phyloP scores from a whole-genome alignment of 2,888 invertebrate species.

The Steinernema carpocapsae region DNA sequence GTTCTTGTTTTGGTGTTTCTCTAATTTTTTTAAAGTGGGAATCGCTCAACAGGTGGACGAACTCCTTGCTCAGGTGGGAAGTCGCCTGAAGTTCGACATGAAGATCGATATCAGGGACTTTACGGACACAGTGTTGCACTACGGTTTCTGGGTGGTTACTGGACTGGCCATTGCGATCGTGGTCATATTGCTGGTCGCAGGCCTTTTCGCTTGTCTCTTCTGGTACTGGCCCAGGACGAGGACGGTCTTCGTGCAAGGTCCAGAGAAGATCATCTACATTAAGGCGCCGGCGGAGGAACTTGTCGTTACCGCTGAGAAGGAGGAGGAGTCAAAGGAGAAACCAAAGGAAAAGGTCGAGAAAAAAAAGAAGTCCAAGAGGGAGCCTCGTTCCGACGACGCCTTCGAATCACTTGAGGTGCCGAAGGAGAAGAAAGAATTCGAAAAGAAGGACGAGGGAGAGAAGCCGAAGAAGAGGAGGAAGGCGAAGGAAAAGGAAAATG shows the following conservation, averaged over 20 bases:
- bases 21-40: background rate
- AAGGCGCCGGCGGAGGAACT: background rate
- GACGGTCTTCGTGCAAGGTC: background rate
- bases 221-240: background rate
- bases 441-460: background rate
- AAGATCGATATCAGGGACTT: background rate
- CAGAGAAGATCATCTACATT: background rate
- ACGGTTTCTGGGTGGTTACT: background rate
- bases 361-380: too few species aligned
- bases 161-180: background rate
- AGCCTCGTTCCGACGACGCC: too few species aligned
- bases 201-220: background rate
- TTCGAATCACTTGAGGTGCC: too few species aligned
- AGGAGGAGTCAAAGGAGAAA: too few species aligned
- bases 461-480: background rate
- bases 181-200: background rate
- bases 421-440: too few species aligned
- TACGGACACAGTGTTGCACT: background rate
- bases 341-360: too few species aligned
- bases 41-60: background rate
- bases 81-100: background rate
- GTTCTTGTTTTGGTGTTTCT: background rate
- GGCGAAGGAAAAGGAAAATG: background rate
- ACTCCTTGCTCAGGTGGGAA: background rate
- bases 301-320: too few species aligned